A percentile compares a stretch with the other conserved stretches of the same genome.
phyloP scores from a whole-genome alignment of 2,113 vertebrate genomes.

The Grantiella picta region DNA sequence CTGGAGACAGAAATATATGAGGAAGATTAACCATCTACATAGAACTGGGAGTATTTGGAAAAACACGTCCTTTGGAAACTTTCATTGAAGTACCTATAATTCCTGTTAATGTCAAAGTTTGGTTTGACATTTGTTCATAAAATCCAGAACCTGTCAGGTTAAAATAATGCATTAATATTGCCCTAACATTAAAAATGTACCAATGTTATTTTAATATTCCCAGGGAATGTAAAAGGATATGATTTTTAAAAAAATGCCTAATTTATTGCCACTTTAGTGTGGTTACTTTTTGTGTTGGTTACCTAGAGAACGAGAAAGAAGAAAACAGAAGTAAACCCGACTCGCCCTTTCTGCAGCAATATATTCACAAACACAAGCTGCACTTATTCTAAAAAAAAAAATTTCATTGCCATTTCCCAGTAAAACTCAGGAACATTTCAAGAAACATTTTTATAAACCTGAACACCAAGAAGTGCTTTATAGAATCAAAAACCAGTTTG shows the following conservation, averaged over 20 bases:
- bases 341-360: neutral
- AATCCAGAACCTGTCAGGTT: neutral
- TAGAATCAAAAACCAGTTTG: neutral
- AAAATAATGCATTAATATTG: constrained; percentile 19
- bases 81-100: neutral
- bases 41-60: neutral
- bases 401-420: neutral
- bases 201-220: neutral
- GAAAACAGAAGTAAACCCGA: neutral
- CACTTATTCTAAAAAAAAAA: neutral
- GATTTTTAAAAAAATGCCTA: neutral
- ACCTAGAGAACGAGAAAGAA: neutral
- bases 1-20: neutral
- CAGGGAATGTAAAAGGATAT: neutral
- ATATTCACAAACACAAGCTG: neutral
- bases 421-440: neutral
- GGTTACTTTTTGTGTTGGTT: neutral
- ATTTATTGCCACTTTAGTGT: neutral
- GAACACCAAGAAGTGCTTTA: neutral
- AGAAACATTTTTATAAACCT: neutral
- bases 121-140: neutral
- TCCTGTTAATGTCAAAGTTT: neutral
- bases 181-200: neutral
- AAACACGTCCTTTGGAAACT: neutral
- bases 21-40: neutral